Base-by-base conservation (phyloP, 1,140 invertebrate species). In the Macrostomum lignano region DNA sequence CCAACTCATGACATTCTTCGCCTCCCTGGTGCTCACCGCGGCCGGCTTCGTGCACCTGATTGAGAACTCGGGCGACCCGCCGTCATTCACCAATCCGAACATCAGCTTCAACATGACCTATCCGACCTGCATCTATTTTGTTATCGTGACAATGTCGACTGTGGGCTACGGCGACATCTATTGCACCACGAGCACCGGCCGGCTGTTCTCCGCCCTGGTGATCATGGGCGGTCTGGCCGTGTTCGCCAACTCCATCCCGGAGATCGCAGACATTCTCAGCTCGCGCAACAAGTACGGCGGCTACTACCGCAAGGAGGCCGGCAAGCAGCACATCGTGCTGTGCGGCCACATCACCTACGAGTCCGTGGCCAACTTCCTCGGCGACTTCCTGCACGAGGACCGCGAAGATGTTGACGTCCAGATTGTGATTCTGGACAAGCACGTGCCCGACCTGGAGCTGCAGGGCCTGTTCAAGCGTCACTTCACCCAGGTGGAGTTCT, bases 101-200 rank as follows among this genome's bases (percentile, higher is more conserved):
- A 91, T 91, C 65, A 33, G 17, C 31, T n/a, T 11, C 59, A 69
- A 70, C 49, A 67, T 93, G 49, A 77, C 81, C 28, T 93, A 91
- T 61, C 88, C 81, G 75, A 84, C 81, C 44, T 88, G 82, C 61
- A 79, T 93, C 44, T 93, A 93, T 64, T 93, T 93, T 65, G 68
- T 86, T 38, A 86, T 93, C 61, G 84, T 93, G 44, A 93, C 84
- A 46, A 93, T 93, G 82, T 93, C 84, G 44, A 93, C 84, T 39
- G 84, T 93, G 58, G 82, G 82, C 53, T 91, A 91, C 61, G 82
- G 82, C 63, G 82, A 91, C 63, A 77, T 91, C 50, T 86, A 71
- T 66, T 91, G 82, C 66, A 70, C 81, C 57, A 93, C 84, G 43
- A 68, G 86, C 50, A 68, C 91, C 46, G 84, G 84, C 55, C 68